These are phyloP conservation scores for Heliornis fulica DNA, from an alignment of 2,113 vertebrate genomes.

Conservation along the genomic window DNA sequence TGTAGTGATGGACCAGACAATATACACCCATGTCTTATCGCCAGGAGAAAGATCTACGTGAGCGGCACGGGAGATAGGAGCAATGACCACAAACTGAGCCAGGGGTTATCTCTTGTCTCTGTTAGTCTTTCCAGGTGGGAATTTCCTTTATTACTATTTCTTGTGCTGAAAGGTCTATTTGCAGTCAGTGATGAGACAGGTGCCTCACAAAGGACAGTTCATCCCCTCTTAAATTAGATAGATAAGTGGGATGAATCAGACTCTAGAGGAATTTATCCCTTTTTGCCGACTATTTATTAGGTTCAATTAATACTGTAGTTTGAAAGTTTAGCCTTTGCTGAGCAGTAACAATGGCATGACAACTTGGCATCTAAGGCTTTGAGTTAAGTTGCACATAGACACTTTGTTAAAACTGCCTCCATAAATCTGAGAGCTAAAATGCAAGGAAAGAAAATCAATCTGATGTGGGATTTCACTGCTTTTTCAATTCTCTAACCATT, in stretches of 20 bases:
- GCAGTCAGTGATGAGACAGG: background rate
- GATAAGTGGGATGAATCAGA: background rate
- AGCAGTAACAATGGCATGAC: background rate
- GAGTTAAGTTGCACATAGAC: background rate
- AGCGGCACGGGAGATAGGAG: background rate
- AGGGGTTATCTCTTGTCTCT: background rate
- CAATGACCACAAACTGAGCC: background rate
- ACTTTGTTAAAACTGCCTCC: background rate
- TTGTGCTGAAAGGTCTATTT: background rate
- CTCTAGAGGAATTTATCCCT: background rate
- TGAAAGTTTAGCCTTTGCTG: background rate
- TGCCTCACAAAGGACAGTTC: background rate
- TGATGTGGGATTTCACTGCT: background rate
- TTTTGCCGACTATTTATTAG: background rate
- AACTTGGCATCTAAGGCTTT: background rate
- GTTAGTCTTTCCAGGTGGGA: background rate
- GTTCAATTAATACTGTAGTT: background rate
- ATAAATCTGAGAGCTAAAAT: background rate
- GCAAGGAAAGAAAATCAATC: background rate
- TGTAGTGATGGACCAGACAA: background rate
- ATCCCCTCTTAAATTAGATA: background rate
- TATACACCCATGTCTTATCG: background rate
- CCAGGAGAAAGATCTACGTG: accelerated
- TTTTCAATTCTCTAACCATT: background rate
- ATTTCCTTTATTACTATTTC: background rate